Base-by-base conservation (phyloP, 2,797 vertebrate species). In the Pelodytes ibericus region DNA sequence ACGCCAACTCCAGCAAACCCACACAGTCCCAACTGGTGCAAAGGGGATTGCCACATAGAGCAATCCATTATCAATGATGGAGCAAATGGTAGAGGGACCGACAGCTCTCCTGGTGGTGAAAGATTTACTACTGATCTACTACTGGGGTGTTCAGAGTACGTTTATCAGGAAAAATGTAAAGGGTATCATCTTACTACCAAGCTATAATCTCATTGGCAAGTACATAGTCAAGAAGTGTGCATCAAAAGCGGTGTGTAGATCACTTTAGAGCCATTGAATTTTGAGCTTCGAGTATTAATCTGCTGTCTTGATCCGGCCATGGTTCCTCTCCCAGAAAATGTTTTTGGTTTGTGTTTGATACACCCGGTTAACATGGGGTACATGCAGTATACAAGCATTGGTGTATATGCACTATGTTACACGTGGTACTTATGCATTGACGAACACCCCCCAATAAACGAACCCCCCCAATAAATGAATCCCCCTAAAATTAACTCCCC, bases 201-300 rank as follows among this genome's bases (percentile, higher is more conserved):
- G 29, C 36, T 77, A 3, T 64, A 44, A 26, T 29, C 58, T 18
- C 58, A 64, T 2, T 26, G 71, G 22, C 18, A 39, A 3, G 33
- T 47, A 1, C 10, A 18, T 25, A 33, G 25, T 13, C 47, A 64
- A 2, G 75, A 68, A 24, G 56, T 26, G n/a, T 77, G 75, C 75
- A 59, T 39, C 51, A 16, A n/a, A 77, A 77, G 36, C 60, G 44
- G 7, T 77, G 75, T 49, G 75, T 59, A 27, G 75, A 71, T 20
- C 58, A 36, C 6, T 77, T 77, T 62, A 41, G 3, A 24, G 47
- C 36, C 18, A 15, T 49, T 7, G 20, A 2, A n/a, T 27, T 2
- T 30, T 22, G 16, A 20, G 25, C 2, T 77, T 64, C 56, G 31
- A 30, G 2, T 15, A 22, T 3, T 58, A 25, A 70, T 61, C 24